A percentile compares a stretch with the other conserved stretches of the same genome.
Evolutionary conservation across 37 sponge, comb jelly and placozoan genomes (phyloP).

Genomic region (Petrosia ficiformis): DNA sequence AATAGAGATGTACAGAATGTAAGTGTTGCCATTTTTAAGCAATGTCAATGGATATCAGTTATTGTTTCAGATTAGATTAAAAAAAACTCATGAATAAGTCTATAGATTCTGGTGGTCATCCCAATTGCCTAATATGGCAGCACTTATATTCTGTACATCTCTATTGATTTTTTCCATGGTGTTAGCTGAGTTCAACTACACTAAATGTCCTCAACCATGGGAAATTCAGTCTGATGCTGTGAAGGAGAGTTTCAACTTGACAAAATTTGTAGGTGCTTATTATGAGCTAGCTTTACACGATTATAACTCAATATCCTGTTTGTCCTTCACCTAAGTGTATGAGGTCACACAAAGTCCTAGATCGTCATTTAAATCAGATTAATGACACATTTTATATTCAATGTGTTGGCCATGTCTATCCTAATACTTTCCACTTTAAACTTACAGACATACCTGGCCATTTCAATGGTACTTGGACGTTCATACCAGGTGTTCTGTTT

Average conservation of each 20-base stretch:
- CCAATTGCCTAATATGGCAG: too few species aligned
- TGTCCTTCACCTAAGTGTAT: conserved; percentile 39
- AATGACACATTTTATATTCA: conserved; percentile 39
- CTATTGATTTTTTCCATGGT: too few species aligned
- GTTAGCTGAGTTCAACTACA: conserved; percentile 56
- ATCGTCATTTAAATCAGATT: conserved; percentile 18
- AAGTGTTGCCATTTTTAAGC: too few species aligned
- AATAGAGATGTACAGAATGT: too few species aligned
- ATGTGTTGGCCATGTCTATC: conserved; percentile 25
- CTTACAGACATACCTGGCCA: conserved; percentile 33
- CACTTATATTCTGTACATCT: too few species aligned
- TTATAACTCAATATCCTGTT: conserved; percentile 60
- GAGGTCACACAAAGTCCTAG: conserved; percentile 37
- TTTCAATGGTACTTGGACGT: conserved; percentile 19
- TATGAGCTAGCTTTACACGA: conserved; percentile 58
- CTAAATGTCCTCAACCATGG: conserved; percentile 41
- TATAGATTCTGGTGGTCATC: too few species aligned
- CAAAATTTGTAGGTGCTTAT: conserved; percentile 46
- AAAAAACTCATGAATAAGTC: too few species aligned
- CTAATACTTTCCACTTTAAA: conserved; percentile 16
- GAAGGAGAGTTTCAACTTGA: conserved; percentile 31
- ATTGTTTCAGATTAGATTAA: too few species aligned
- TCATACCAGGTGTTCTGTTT: conserved; percentile 10
- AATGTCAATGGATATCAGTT: too few species aligned
- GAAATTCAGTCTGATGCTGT: conserved; percentile 60